Evolutionary conservation across 2,113 vertebrate species (phyloP).

Genomic region (Macheiramphus alcinus): DNA sequence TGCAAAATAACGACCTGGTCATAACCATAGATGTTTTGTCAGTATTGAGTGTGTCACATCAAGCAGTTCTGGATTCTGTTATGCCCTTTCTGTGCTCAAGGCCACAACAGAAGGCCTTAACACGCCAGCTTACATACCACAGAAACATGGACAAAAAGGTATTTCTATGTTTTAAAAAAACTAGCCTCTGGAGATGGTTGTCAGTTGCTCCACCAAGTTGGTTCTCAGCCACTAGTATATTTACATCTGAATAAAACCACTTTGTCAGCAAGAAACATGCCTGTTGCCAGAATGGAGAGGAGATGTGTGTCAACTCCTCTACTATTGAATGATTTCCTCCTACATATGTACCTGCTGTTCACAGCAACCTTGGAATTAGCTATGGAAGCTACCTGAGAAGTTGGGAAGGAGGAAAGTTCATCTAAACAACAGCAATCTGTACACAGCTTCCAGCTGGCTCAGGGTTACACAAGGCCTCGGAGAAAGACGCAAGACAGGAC

Average conservation of each 20-base stretch:
- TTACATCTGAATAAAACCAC: background rate
- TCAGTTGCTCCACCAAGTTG: background rate
- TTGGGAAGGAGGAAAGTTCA: background rate
- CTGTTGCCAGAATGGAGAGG: background rate
- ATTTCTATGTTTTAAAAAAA: background rate
- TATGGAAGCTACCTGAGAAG: background rate
- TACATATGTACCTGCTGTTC: accelerated
- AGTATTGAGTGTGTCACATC: background rate
- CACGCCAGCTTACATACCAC: background rate
- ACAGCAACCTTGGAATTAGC: background rate
- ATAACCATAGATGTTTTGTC: background rate
- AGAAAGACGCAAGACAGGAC: background rate
- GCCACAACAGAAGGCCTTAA: background rate
- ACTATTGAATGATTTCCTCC: background rate
- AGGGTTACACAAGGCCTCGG: accelerated
- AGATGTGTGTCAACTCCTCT: background rate
- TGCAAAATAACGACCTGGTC: background rate
- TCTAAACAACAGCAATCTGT: background rate
- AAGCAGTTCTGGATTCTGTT: background rate
- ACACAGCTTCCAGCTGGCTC: background rate
- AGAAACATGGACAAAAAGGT: background rate
- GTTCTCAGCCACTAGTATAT: background rate
- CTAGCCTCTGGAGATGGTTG: background rate
- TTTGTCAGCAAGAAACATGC: background rate
- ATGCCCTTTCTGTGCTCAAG: background rate